Conservation (phyloP, 1,140 invertebrate genomes). For the Ctenoplectra terminalis region DNA sequence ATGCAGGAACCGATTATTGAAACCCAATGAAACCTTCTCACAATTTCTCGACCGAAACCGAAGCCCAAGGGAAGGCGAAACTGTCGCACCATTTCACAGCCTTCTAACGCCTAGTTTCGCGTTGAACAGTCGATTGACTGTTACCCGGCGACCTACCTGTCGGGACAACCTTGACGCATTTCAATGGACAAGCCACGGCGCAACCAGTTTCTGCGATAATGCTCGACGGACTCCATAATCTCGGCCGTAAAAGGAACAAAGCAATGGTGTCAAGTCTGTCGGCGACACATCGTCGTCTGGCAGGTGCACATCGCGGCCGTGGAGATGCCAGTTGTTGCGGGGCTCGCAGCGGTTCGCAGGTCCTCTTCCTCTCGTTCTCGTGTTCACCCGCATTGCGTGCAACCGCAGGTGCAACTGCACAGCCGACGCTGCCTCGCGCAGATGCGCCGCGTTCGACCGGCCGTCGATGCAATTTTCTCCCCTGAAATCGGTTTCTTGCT, state of each 20-base stretch:
- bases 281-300: constrained; percentile 37
- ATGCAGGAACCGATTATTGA: too few species aligned
- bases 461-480: constrained; percentile 37
- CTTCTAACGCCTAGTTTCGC: constrained; percentile 24
- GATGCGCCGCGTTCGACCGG: constrained; percentile 16
- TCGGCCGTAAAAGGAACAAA: constrained; percentile 66
- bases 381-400: constrained; percentile 34
- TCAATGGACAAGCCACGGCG: constrained; percentile 47
- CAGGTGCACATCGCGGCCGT: background rate
- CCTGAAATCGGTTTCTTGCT: constrained; percentile 13
- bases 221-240: constrained; percentile 62
- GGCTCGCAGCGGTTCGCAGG: background rate
- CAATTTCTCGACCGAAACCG: too few species aligned
- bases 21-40: too few species aligned
- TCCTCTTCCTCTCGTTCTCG: background rate
- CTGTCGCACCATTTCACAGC: background rate
- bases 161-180: constrained; percentile 64
- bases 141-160: constrained; percentile 61
- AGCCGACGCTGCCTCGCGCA: background rate
- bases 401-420: constrained; percentile 46
- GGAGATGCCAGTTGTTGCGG: constrained; percentile 8
- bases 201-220: constrained; percentile 68
- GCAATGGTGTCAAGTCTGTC: constrained; percentile 67
- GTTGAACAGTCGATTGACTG: constrained; percentile 54
- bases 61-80: background rate